Evolutionary conservation across 2,113 vertebrate species (phyloP).

Genomic region (Nematolebias whitei): DNA sequence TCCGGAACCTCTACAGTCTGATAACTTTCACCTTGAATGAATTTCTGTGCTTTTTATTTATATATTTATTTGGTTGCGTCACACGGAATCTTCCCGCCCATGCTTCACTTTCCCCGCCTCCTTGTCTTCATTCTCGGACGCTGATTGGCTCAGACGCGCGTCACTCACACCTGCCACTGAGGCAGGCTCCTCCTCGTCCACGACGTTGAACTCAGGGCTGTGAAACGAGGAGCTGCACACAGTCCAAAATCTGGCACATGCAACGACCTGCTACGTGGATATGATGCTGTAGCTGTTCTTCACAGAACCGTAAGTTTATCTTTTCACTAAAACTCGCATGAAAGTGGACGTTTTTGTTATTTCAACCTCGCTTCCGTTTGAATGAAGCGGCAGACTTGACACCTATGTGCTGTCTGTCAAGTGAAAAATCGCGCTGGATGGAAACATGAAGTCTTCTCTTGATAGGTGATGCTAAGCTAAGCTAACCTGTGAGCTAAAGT

Average conservation of each 20-base stretch:
- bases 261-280: not conserved
- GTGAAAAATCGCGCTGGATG: slow-evolving; percentile 52
- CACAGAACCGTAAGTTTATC: slow-evolving; percentile 50
- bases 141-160: slow-evolving; percentile 28
- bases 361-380: not conserved
- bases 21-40: slow-evolving; percentile 17
- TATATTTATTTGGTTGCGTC: slow-evolving; percentile 29
- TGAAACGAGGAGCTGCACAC: slow-evolving; percentile 10
- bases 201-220: slow-evolving; percentile 3
- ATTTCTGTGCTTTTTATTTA: not conserved
- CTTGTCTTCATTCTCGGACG: not conserved
- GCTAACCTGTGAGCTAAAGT: not conserved
- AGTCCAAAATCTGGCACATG: not conserved
- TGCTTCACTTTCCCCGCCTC: not conserved
- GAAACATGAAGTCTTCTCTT: slow-evolving; percentile 59
- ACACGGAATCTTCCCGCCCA: not conserved
- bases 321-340: not conserved
- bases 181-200: slow-evolving; percentile 16
- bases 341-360: not conserved
- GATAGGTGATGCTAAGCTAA: not conserved
- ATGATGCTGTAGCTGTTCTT: slow-evolving; percentile 46
- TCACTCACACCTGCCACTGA: slow-evolving; percentile 10
- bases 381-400: slow-evolving; percentile 16
- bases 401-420: not conserved
- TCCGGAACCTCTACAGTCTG: not conserved